Evolutionary conservation across 2,113 vertebrate genomes (phyloP), one percentile per base, ranked within the genome.

Genomic region (Capreolus pygargus): DNA sequence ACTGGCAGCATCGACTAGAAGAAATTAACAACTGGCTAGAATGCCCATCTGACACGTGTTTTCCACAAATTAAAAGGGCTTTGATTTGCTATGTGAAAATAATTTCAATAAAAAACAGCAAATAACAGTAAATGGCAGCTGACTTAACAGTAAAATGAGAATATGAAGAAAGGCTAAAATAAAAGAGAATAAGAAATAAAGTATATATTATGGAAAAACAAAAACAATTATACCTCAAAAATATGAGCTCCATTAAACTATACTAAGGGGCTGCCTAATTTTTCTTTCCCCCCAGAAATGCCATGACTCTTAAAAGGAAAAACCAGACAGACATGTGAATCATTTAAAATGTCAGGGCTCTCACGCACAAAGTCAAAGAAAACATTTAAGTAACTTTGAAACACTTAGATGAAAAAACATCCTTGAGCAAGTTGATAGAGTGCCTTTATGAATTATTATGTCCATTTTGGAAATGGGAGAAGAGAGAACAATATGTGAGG

Each of bases 31-130:
- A 92, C 57, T 92, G 81, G 95, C 96, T 91, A 97, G 79, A 94
- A n/a, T 90, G 54, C n/a, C 93, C 36, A 96, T 97, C 50, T 93
- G 55, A 98, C 93, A 97, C 97, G 82, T 90, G 8, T 82, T 91
- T 97, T 89, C 88, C 50, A 96, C 95, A 98, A 98, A 98, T 54
- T 97, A 96, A 97, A 95, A 97, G 79, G 85, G 25, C 55, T 98
- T 97, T 97, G 92, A 98, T 98, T 98, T 95, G 76, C 95, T 98
- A 97, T 12, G 43, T 92, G 94, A 98, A 98, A 98, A 97, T 91
- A 97, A 98, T 96, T 98, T 97, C 25, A 95, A 89, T 96, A 87
- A 85, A 89, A 79, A 83, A 74, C 43, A 96, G 89, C 70, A 97
- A 95, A 81, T 58, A 98, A 96, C 23, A 98, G 79, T 92, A 97